Evolutionary conservation across 2,888 invertebrate species (phyloP), one percentile per base, ranked within the genome.

Genomic region (Anthophora plumipes): DNA sequence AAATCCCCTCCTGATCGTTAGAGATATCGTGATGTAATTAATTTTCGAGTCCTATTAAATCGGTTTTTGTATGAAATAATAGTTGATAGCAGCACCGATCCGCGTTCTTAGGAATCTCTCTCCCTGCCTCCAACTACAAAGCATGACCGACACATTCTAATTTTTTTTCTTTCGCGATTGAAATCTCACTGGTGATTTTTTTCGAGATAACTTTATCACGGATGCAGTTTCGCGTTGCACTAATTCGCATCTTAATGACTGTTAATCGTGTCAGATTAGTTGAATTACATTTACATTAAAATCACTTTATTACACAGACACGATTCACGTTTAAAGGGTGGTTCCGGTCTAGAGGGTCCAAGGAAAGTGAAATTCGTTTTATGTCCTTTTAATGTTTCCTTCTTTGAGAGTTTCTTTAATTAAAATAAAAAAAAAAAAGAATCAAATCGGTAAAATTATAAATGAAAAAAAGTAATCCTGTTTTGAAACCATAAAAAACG

Each of bases 21-120:
- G 12, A 12, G 31, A 6, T 54, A 22, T 43, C 52, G 25, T 20
- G 57, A n/a, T 12, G 69, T 72, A 71, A 81, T 82, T 84, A 77
- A 84, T 85, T 76, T 43, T 12, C 41, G 37, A n/a, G 17, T 69
- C 59, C 22, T 25, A 55, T 59, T 59, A 31, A 41, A n/a, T 43
- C 54, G 37, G n/a, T 72, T 73, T n/a, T 66, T 73, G 46, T 68
- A 55, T 0, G 9, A 59, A 66, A 76, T 64, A 76, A 64, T 54
- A 41, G 14, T 17, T 22, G 46, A 57, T 66, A 43, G 11, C n/a
- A 12, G 9, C 8, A 3, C 1, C 4, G n/a, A 14, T 12, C 50
- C 6, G 20, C n/a, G 12, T 41, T 1, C n/a, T 46, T 39, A 8
- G 12, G 17, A 46, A 50, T 54, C 22, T 39, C 6, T n/a, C 39